Conservation (phyloP, 2,888 invertebrate species). For the Tricholauxania praeusta region DNA sequence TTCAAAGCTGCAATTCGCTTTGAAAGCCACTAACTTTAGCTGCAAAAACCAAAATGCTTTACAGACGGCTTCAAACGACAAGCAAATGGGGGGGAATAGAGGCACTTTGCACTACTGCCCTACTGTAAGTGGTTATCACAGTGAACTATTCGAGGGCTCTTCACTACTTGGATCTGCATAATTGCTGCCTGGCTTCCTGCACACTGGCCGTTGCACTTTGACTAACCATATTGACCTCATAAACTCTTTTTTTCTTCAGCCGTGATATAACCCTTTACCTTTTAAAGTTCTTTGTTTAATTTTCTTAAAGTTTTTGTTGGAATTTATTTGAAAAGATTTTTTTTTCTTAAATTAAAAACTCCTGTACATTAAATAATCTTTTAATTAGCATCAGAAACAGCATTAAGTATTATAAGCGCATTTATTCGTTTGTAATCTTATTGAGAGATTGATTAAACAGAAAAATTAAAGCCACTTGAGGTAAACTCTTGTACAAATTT, state of each 20-base stretch:
- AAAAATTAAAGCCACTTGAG: no score
- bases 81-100: not conserved
- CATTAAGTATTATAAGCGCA: no score
- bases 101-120: conserved; percentile 33
- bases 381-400: no score
- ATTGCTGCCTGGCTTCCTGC: not conserved
- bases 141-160: no score
- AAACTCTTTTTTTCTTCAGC: conserved; percentile 2
- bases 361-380: not conserved
- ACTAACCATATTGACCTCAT: conserved; percentile 13
- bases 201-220: conserved; percentile 24
- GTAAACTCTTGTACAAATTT: no score
- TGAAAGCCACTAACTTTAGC: not conserved
- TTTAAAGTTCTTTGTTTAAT: not conserved
- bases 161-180: no score
- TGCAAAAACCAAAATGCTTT: not conserved
- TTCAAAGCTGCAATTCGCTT: not conserved
- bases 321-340: not conserved
- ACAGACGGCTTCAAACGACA: not conserved
- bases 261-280: not conserved
- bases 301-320: not conserved
- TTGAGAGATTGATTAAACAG: no score
- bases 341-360: not conserved
- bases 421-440: no score
- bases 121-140: conserved; percentile 4